A percentile compares a stretch with the other conserved stretches of the same genome.
These are phyloP conservation scores for Conus betulinus DNA, from an alignment of 1,140 invertebrate genomes.

Conservation along the genomic window DNA sequence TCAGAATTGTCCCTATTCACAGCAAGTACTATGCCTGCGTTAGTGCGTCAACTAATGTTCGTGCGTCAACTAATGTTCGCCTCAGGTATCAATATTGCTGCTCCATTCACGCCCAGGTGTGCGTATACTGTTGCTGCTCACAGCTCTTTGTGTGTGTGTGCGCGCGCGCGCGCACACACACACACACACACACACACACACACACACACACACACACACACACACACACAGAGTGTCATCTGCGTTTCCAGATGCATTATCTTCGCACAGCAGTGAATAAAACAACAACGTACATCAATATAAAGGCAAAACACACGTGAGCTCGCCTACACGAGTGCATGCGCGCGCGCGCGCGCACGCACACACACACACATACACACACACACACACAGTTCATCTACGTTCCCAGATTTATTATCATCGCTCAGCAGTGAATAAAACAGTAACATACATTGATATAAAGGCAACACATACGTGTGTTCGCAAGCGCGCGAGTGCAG, in stretches of 20 bases:
- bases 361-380: constrained; percentile 22
- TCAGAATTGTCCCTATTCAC: too few species aligned
- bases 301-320: not conserved
- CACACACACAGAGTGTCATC: not conserved
- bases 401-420: too few species aligned
- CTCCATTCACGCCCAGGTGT: too few species aligned
- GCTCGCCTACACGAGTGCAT: not conserved
- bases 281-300: not conserved
- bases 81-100: too few species aligned
- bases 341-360: not conserved
- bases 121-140: too few species aligned
- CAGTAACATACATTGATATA: too few species aligned
- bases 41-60: too few species aligned
- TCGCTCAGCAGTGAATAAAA: too few species aligned
- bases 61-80: too few species aligned
- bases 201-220: constrained; percentile 22
- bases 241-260: too few species aligned
- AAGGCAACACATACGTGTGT: not conserved
- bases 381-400: not conserved
- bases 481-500: not conserved
- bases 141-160: not conserved
- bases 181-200: not conserved
- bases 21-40: too few species aligned
- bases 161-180: not conserved
- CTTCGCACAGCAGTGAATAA: too few species aligned